phyloP scores from a whole-genome alignment of 2,113 vertebrate species.

The Xenopus borealis region DNA sequence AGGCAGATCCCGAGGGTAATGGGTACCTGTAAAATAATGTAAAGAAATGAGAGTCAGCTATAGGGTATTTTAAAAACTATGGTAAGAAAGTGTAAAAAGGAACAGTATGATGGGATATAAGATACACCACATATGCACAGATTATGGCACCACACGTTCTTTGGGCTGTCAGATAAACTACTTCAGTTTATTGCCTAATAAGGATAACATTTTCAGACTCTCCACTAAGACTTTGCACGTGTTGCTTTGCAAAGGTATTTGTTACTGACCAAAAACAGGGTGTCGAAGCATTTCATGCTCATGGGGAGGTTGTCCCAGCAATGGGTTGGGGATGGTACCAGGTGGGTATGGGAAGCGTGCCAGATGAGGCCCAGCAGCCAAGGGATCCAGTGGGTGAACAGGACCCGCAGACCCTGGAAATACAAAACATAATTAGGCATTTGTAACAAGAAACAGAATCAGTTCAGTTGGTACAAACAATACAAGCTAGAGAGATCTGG shows the following conservation, averaged over 20 bases:
- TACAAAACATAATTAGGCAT: background rate
- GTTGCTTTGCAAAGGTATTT: background rate
- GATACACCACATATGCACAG: background rate
- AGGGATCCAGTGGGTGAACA: conserved; percentile 82
- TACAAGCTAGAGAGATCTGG: conserved; percentile 22
- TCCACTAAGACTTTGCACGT: too few relatives aligned
- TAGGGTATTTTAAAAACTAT: too few relatives aligned
- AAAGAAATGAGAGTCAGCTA: background rate
- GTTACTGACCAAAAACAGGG: conserved; percentile 88
- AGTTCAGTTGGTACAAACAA: conserved; percentile 3
- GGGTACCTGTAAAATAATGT: conserved; percentile 71
- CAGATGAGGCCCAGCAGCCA: conserved; percentile 88
- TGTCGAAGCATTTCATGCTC: conserved; percentile 98
- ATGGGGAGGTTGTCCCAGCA: conserved; percentile 88
- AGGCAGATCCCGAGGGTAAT: conserved; percentile 86
- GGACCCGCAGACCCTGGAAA: conserved; percentile 83
- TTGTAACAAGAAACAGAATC: background rate
- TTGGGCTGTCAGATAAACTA: too few relatives aligned
- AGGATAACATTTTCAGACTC: too few relatives aligned
- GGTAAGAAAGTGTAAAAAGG: too few relatives aligned
- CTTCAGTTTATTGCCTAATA: too few relatives aligned
- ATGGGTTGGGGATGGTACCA: conserved; percentile 88
- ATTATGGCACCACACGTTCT: too few relatives aligned
- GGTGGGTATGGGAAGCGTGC: conserved; percentile 93
- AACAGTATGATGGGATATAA: too few relatives aligned